Conservation (phyloP, 2,888 invertebrate species). For the Bellardia pandia region DNA sequence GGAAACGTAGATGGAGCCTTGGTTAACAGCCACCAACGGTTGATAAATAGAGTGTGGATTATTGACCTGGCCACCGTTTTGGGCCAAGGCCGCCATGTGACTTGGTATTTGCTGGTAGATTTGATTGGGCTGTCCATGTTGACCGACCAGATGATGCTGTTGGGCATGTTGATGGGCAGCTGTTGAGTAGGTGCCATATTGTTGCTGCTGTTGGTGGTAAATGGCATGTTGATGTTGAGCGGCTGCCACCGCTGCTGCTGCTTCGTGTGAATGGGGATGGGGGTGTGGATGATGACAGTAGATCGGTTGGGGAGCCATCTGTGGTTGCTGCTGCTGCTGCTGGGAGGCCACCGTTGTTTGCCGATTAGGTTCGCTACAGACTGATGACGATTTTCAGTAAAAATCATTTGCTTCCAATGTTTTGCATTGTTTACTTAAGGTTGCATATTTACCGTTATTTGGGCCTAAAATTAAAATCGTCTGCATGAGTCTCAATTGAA, state of each 20-base stretch:
- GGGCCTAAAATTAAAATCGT: slow-evolving; percentile 84
- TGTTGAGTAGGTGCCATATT: slow-evolving; percentile 81
- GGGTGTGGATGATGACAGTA: slow-evolving; percentile 85
- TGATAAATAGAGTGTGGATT: slow-evolving; percentile 83
- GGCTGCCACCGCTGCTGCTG: slow-evolving; percentile 80
- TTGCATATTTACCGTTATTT: slow-evolving; percentile 96
- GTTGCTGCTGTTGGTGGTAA: slow-evolving; percentile 82
- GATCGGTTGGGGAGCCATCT: slow-evolving; percentile 82
- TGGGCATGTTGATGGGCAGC: slow-evolving; percentile 78
- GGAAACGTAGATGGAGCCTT: slow-evolving; percentile 81
- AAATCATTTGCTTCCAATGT: slow-evolving; percentile 96
- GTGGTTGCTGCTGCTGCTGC: slow-evolving; percentile 77
- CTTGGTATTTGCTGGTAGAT: slow-evolving; percentile 84
- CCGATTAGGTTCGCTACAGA: slow-evolving; percentile 83
- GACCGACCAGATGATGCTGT: slow-evolving; percentile 78
- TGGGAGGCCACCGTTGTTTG: slow-evolving; percentile 78
- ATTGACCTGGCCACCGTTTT: slow-evolving; percentile 77
- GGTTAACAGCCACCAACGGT: slow-evolving; percentile 81
- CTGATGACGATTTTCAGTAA: slow-evolving; percentile 93
- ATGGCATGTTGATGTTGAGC: slow-evolving; percentile 86
- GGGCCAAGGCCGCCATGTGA: slow-evolving; percentile 79
- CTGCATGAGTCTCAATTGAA: slow-evolving; percentile 14
- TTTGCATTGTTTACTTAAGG: slow-evolving; percentile 98
- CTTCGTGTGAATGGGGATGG: slow-evolving; percentile 84
- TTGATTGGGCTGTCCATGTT: slow-evolving; percentile 82